These are phyloP conservation scores for Cromileptes altivelis DNA, from an alignment of 2,113 vertebrate genomes.

Conservation along the genomic window DNA sequence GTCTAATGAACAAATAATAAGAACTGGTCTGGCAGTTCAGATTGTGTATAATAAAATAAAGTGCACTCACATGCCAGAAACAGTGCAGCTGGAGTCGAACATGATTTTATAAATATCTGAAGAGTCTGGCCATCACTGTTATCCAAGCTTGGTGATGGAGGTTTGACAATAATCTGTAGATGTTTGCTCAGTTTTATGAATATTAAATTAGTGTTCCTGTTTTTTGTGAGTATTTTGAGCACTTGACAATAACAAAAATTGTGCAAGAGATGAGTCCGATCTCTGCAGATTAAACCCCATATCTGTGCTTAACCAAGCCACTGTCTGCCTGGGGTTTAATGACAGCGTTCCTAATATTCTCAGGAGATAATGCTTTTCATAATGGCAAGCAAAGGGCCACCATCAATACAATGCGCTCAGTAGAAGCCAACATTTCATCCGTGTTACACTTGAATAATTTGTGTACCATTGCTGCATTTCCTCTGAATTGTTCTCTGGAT, in stretches of 20 bases:
- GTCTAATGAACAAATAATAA: slow-evolving; percentile 4
- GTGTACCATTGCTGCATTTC: slow-evolving; percentile 54
- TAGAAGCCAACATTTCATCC: slow-evolving; percentile 44
- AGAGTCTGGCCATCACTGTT: slow-evolving; percentile 1
- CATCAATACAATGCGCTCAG: slow-evolving; percentile 36
- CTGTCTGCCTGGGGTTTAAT: slow-evolving; percentile 67
- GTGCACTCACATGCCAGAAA: background rate
- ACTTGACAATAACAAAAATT: slow-evolving; percentile 44
- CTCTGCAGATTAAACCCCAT: slow-evolving; percentile 58
- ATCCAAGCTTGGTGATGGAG: background rate
- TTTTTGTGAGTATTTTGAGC: slow-evolving; percentile 30
- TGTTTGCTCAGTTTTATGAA: slow-evolving; percentile 37
- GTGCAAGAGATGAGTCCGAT: slow-evolving; percentile 52
- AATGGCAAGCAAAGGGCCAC: slow-evolving; percentile 49
- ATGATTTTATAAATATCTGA: slow-evolving; percentile 5
- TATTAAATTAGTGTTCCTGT: slow-evolving; percentile 48
- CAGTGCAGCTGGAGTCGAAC: background rate
- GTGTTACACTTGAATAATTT: slow-evolving; percentile 61
- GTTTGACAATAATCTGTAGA: slow-evolving; percentile 27
- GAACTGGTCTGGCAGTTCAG: background rate
- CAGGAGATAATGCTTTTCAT: slow-evolving; percentile 58
- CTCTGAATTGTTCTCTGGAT: slow-evolving; percentile 67
- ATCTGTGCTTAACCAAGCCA: slow-evolving; percentile 55
- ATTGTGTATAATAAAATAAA: slow-evolving; percentile 10
- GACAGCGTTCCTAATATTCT: slow-evolving; percentile 58